A percentile compares a stretch with the other conserved stretches of the same genome.
Conservation (phyloP, 2,888 invertebrate genomes). For the Sesia bembeciformis region DNA sequence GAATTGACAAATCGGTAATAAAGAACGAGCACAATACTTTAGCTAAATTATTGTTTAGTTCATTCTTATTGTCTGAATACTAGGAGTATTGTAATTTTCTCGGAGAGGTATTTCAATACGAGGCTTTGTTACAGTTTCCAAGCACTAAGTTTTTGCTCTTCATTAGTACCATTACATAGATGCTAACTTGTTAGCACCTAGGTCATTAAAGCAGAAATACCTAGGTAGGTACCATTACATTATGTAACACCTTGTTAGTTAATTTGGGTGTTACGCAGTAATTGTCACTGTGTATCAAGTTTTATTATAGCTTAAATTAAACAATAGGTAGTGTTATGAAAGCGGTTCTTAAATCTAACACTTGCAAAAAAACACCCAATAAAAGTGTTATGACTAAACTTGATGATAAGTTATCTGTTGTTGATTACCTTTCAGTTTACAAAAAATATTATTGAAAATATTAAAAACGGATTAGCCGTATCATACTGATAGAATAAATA, state of each 20-base stretch:
- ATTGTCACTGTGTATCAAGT: too few relatives aligned
- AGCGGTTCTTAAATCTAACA: too few relatives aligned
- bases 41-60: background rate
- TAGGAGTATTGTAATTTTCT: background rate
- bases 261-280: too few relatives aligned
- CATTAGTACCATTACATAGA: slow-evolving; percentile 15
- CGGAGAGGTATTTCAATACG: background rate
- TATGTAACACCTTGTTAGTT: background rate
- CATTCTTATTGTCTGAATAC: background rate
- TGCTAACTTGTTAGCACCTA: slow-evolving; percentile 16
- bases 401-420: too few relatives aligned
- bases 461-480: too few relatives aligned
- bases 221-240: background rate
- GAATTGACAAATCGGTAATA: background rate
- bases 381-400: too few relatives aligned
- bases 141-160: slow-evolving; percentile 12
- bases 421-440: too few relatives aligned
- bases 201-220: background rate
- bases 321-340: too few relatives aligned
- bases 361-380: too few relatives aligned
- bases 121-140: background rate
- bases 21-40: background rate
- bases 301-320: too few relatives aligned
- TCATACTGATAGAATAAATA: too few relatives aligned
- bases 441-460: too few relatives aligned